Conservation (phyloP, 2,888 invertebrate genomes). For the Cyrtodaria siliqua region DNA sequence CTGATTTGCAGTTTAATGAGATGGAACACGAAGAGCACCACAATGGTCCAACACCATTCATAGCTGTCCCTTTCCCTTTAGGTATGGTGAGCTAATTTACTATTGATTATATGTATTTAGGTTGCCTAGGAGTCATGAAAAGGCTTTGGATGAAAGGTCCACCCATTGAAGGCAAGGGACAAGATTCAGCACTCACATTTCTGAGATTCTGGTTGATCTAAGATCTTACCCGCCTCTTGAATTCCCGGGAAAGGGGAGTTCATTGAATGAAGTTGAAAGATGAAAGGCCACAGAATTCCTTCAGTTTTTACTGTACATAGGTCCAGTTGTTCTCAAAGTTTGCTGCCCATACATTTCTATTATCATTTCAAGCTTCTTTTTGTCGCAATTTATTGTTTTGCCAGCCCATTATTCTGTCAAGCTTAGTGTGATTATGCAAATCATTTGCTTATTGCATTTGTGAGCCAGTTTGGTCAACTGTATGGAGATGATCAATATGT, state of each 20-base stretch:
- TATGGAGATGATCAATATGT: slow-evolving; percentile 81
- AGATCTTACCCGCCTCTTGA: slow-evolving; percentile 59
- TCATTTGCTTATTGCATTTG: slow-evolving; percentile 42
- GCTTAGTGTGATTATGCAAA: slow-evolving; percentile 41
- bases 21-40: too few species aligned
- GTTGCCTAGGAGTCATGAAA: slow-evolving; percentile 76
- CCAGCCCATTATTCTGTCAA: slow-evolving; percentile 31
- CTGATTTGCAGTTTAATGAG: slow-evolving; percentile 60
- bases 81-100: slow-evolving; percentile 71
- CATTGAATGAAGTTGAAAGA: slow-evolving; percentile 65
- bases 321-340: slow-evolving; percentile 61
- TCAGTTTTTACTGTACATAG: slow-evolving; percentile 74
- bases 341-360: slow-evolving; percentile 33
- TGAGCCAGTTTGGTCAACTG: slow-evolving; percentile 60
- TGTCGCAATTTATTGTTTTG: slow-evolving; percentile 64
- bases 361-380: slow-evolving; percentile 53
- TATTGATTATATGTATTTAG: slow-evolving; percentile 81
- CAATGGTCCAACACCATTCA: slow-evolving; percentile 52
- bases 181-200: too few species aligned
- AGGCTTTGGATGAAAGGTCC: slow-evolving; percentile 67
- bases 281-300: slow-evolving; percentile 81
- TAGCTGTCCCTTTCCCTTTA: slow-evolving; percentile 44
- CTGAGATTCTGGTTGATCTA: too few species aligned
- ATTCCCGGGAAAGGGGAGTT: slow-evolving; percentile 74
- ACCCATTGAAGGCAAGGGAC: slow-evolving; percentile 18